Evolutionary conservation across 2,113 vertebrate genomes (phyloP).

Genomic region (Toxotes jaculatrix): DNA sequence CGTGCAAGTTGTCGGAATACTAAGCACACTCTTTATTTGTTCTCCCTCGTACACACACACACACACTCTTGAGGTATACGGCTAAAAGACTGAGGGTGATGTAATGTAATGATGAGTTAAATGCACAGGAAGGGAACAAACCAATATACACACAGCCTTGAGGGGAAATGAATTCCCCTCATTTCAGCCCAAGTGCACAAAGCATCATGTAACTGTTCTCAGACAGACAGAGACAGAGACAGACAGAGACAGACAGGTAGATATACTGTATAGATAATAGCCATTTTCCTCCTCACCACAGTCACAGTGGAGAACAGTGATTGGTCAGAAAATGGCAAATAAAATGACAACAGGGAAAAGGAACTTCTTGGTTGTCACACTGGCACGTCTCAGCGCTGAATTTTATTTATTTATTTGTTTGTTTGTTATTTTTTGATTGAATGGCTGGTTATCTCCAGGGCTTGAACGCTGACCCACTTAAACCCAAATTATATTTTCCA

Average conservation of each 20-base stretch:
- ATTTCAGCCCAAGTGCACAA: slow-evolving; percentile 12
- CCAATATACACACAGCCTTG: slow-evolving; percentile 14
- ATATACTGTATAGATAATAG: not conserved
- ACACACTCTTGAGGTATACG: slow-evolving; percentile 45
- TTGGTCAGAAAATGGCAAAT: not conserved
- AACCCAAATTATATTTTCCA: slow-evolving; percentile 20
- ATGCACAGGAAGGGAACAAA: slow-evolving; percentile 33
- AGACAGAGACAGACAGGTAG: not conserved
- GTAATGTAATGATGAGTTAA: slow-evolving; percentile 54
- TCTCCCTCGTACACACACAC: slow-evolving; percentile 59
- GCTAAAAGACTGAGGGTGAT: slow-evolving; percentile 39
- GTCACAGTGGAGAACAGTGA: slow-evolving; percentile 8
- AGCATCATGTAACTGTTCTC: not conserved
- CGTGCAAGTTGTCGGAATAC: slow-evolving; percentile 67
- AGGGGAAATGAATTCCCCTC: slow-evolving; percentile 22
- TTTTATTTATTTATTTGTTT: not conserved
- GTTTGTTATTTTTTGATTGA: not conserved
- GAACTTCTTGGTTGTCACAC: not conserved
- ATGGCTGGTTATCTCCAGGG: not conserved
- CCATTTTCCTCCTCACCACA: not conserved
- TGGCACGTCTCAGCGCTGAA: not conserved
- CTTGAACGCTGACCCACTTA: slow-evolving; percentile 23
- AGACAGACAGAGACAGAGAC: not conserved
- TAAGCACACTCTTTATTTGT: slow-evolving; percentile 74
- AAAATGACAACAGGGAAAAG: not conserved